Evolutionary conservation across 2,888 invertebrate genomes (phyloP).

Genomic region (Liopterus haemorrhoidalis): DNA sequence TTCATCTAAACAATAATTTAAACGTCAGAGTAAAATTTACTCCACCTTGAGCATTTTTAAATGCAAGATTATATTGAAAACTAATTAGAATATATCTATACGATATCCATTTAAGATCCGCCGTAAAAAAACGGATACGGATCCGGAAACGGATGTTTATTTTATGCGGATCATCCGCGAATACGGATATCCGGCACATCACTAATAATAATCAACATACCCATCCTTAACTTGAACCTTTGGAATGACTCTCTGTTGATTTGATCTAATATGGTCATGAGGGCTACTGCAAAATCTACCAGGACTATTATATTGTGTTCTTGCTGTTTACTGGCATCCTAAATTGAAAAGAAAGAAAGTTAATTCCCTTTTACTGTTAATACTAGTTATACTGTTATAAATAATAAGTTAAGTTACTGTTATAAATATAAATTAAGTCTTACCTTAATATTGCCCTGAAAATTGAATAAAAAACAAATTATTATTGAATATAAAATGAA

Average conservation of each 20-base stretch:
- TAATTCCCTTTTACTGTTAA: background rate
- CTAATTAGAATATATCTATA: no score
- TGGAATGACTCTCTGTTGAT: constrained; percentile 97
- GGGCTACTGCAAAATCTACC: constrained; percentile 89
- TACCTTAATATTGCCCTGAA: constrained; percentile 25
- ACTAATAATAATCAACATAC: constrained; percentile 48
- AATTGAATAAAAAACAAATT: constrained; percentile 19
- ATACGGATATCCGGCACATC: no score
- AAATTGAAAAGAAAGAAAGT: constrained; percentile 31
- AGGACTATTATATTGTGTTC: constrained; percentile 83
- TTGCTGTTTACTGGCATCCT: constrained; percentile 71
- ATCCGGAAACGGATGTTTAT: no score
- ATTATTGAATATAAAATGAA: background rate
- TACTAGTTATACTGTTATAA: no score
- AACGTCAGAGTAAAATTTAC: no score
- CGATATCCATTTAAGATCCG: no score
- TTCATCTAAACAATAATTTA: no score
- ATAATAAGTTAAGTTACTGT: background rate
- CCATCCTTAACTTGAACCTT: constrained; percentile 89
- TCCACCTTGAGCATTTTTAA: no score
- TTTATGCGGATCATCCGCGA: no score
- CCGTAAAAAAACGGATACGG: no score
- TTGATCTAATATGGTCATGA: constrained; percentile 88
- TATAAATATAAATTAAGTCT: constrained; percentile 2
- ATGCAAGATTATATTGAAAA: no score